Evolutionary conservation across 2,797 vertebrate species (phyloP), one percentile per base, ranked within the genome.

Genomic region (Macrochelys suwanniensis): DNA sequence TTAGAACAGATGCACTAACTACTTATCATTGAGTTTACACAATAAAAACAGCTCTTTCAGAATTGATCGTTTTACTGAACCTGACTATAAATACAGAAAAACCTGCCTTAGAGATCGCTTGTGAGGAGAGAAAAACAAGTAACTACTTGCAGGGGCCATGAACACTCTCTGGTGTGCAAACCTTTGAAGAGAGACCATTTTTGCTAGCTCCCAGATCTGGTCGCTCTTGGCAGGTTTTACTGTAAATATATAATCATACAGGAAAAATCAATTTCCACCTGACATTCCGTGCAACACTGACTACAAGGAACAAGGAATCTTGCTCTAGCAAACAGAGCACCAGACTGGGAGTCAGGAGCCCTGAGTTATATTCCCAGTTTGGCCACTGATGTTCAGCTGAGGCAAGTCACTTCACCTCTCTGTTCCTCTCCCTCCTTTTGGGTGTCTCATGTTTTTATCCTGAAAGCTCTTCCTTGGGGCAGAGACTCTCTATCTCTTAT

Each of bases 301-400:
- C 25, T 28, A 31, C 57, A 6, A 6, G 28, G 28, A 59, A 59
- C 56, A 59, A 13, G 28, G 57, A 31, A 59, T 31, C 57, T 31
- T 23, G 1, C 4, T 3, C 1, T 19, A 16, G 26, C 3, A 6
- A 76, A 5, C 7, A n/a, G 28, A 1, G 12, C 11, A 2, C 19
- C 47, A 54, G 5, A 50, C 82, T 76, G 9, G 47, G 42, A 71
- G 49, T 50, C 26, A 10, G 31, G 33, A 71, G 23, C 33, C 37
- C 74, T 3, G 9, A 51, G 56, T 15, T n/a, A 65, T n/a, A 33
- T 61, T 61, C 59, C 59, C 59, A 61, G 31, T 61, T 33, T 61
- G 31, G 59, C 7, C 59, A 61, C 12, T 33, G 31, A 61, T 33
- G 31, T 16, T 61, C 31, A 33, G 7, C 15, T 61, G 59, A 15